Evolutionary conservation across 2,113 vertebrate genomes (phyloP), one percentile per base, ranked within the genome.

Genomic region (Tyrannus savana): DNA sequence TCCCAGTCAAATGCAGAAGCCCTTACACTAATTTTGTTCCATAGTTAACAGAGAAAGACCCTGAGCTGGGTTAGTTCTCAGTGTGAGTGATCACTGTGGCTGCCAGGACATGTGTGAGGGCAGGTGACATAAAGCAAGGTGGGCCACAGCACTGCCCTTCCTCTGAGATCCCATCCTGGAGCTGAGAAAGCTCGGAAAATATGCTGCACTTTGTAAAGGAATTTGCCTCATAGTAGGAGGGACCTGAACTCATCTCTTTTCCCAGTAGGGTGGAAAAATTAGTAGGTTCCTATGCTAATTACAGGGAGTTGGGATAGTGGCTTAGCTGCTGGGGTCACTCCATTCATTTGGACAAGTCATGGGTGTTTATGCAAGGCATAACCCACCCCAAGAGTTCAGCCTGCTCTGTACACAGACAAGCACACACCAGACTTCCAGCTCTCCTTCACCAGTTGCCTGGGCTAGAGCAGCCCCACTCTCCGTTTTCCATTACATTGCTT

Each of bases 251-350:
- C 24, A 14, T 79, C 62, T 85, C n/a, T 72, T 60, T 85, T 79
- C 46, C 67, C 62, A 58, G 55, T 24, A 84, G 75, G 24, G 52
- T 87, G 73, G 60, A 91, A 84, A 94, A 78, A 95, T 77, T 67
- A 90, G 37, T 95, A 71, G 55, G 76, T 93, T 89, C 44, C 59
- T 64, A 67, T 92, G 83, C 42, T 96, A 95, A 96, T 96, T 92
- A 95, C 39, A 92, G 90, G 88, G 86, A 81, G 9, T 21, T 78
- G 59, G 37, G 76, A 18, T 63, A 50, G 53, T 81, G 64, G 55
- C 89, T 87, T 16, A 92, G 75, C 78, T 90, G 71, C 84, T 39
- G 21, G 60, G 64, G 73, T 64, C 35, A 33, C 37, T 91, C 60
- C 66, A 49, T 83, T 93, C 72, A 66, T 95, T 92, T 92, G 80